A percentile compares a stretch with the other conserved stretches of the same genome.
Conservation (phyloP, 2,888 invertebrate species). For the Andricus curvator region DNA sequence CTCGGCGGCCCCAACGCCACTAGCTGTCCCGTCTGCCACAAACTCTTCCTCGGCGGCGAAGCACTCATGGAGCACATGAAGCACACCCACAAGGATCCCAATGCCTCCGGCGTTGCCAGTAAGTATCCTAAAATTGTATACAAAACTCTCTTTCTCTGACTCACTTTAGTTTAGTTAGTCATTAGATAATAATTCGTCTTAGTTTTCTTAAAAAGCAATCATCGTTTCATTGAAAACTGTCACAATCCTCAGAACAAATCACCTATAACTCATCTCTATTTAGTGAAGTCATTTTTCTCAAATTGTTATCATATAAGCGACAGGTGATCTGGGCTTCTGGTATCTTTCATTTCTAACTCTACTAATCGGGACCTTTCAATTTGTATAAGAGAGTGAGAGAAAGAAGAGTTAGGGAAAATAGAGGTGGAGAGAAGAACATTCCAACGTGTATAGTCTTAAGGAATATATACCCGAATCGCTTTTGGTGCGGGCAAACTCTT, state of each 20-base stretch:
- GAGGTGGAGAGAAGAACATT: slow-evolving; percentile 36
- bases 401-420: slow-evolving; percentile 16
- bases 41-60: slow-evolving; percentile 95
- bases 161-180: slow-evolving; percentile 45
- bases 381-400: slow-evolving; percentile 47
- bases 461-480: slow-evolving; percentile 71
- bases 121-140: slow-evolving; percentile 80
- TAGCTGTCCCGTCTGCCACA: slow-evolving; percentile 95
- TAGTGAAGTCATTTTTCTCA: background rate
- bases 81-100: slow-evolving; percentile 95
- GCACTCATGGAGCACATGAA: slow-evolving; percentile 98
- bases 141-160: slow-evolving; percentile 51
- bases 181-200: background rate
- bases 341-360: slow-evolving; percentile 23
- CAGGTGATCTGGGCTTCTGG: background rate
- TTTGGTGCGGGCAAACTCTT: slow-evolving; percentile 75
- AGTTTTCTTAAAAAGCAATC: background rate
- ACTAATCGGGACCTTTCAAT: slow-evolving; percentile 19
- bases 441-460: slow-evolving; percentile 53
- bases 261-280: background rate
- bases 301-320: background rate
- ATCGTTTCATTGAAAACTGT: background rate
- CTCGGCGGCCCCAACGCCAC: slow-evolving; percentile 95
- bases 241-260: background rate
- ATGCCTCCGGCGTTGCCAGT: slow-evolving; percentile 93